phyloP scores from a whole-genome alignment of 2,797 vertebrate species.

The Vireo griseus region DNA sequence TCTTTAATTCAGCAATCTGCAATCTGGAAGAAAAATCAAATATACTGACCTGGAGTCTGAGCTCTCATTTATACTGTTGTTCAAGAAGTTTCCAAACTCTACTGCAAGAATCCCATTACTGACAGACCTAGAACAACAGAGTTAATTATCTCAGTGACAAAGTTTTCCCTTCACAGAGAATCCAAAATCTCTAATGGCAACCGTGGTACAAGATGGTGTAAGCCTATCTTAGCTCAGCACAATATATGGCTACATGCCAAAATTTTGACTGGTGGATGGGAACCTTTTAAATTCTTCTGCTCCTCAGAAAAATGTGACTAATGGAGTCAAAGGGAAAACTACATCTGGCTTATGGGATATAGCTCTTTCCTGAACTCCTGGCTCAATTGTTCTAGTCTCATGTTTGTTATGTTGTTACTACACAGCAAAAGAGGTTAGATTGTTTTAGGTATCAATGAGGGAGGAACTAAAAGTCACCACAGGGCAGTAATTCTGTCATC shows the following conservation, averaged over 20 bases:
- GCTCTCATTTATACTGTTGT: constrained; percentile 76
- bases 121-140: constrained; percentile 74
- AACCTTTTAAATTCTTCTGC: not conserved
- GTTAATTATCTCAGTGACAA: not conserved
- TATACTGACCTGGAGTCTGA: constrained; percentile 78
- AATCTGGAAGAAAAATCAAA: not conserved
- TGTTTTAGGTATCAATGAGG: not conserved
- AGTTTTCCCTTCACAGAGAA: not conserved
- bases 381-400: not conserved
- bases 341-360: not conserved
- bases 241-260: not conserved
- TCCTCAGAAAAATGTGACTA: not conserved
- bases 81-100: constrained; percentile 81
- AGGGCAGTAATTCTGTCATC: not conserved
- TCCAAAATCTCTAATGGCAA: not conserved
- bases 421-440: not conserved
- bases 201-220: not conserved
- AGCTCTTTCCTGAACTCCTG: not conserved
- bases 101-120: constrained; percentile 82
- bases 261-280: not conserved
- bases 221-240: not conserved
- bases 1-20: not conserved
- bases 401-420: not conserved
- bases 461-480: not conserved
- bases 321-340: not conserved